phyloP scores from a whole-genome alignment of 2,888 invertebrate species.

The Pseudococcus viburni region DNA sequence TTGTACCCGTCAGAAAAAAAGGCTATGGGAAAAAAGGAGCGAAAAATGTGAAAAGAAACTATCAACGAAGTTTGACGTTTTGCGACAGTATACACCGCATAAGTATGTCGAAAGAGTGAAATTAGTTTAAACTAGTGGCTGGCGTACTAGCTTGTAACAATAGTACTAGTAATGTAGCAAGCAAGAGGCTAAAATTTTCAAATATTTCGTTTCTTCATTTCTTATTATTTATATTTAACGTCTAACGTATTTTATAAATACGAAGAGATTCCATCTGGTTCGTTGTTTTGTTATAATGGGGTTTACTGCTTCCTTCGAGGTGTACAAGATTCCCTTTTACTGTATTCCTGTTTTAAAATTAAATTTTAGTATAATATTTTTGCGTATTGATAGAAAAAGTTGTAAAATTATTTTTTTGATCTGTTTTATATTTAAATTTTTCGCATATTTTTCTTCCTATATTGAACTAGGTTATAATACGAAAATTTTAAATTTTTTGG shows the following conservation, averaged over 20 bases:
- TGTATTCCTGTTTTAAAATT: too few species aligned
- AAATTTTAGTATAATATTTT: too few species aligned
- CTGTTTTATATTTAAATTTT: too few species aligned
- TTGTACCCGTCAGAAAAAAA: background rate
- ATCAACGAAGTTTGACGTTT: background rate
- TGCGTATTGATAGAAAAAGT: too few species aligned
- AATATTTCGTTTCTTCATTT: background rate
- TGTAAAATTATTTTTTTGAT: too few species aligned
- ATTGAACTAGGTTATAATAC: too few species aligned
- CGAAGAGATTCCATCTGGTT: background rate
- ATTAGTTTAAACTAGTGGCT: slow-evolving; percentile 4
- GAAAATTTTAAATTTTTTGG: too few species aligned
- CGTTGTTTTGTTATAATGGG: too few species aligned
- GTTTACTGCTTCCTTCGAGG: too few species aligned
- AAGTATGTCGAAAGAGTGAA: background rate
- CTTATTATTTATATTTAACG: background rate
- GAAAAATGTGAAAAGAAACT: background rate
- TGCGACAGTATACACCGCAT: background rate
- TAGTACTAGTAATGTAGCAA: background rate
- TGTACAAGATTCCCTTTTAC: too few species aligned
- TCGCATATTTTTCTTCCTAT: too few species aligned
- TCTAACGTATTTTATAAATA: background rate
- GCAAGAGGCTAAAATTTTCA: background rate
- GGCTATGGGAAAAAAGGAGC: background rate
- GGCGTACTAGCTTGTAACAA: background rate